Conservation (phyloP, 2,888 invertebrate species). For the Himalopsyche anomala region DNA sequence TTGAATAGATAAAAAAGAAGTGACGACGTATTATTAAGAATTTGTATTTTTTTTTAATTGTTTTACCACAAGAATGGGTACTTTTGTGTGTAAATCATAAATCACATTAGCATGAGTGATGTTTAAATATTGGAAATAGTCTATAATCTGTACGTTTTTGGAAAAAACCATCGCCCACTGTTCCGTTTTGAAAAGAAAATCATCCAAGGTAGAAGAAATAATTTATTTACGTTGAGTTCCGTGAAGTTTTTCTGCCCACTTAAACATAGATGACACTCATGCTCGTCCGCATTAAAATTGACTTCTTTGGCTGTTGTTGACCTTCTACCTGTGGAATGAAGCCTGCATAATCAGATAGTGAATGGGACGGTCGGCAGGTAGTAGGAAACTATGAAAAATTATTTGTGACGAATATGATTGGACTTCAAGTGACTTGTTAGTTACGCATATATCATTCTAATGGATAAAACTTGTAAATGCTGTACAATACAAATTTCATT, state of each 20-base stretch:
- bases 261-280: conserved; percentile 19
- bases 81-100: no score
- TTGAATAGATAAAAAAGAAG: no score
- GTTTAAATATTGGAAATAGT: neutral
- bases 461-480: no score
- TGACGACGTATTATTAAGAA: no score
- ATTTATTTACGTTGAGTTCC: conserved; percentile 27
- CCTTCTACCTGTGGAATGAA: conserved; percentile 45
- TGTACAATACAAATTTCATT: no score
- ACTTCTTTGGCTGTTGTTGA: conserved; percentile 39
- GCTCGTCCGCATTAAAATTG: conserved; percentile 14
- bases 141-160: neutral
- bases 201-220: neutral
- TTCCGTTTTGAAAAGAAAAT: conserved; percentile 5
- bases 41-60: no score
- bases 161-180: neutral
- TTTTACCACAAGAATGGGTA: no score
- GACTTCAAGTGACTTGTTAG: conserved; percentile 36
- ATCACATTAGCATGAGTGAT: no score
- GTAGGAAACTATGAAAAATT: conserved; percentile 33
- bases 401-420: conserved; percentile 19
- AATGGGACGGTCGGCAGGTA: neutral
- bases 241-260: conserved; percentile 32
- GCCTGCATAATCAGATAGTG: conserved; percentile 42
- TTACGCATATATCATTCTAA: neutral